Base-by-base conservation (phyloP, 2,888 invertebrate species). In the Scaptomyza reducta region DNA sequence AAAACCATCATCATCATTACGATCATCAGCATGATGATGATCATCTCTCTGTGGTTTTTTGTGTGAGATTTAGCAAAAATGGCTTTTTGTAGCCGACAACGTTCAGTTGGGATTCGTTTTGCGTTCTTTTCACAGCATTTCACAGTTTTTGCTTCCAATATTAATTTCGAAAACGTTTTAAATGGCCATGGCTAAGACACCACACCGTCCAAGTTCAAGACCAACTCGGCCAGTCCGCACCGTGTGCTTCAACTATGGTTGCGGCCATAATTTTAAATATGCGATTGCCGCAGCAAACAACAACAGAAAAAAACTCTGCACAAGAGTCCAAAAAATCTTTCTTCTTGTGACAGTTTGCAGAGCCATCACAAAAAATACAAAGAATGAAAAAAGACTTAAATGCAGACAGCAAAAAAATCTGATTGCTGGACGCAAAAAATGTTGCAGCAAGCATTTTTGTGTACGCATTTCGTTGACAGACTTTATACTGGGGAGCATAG, bases 91-190 rank as follows among this genome's bases (percentile, higher is more conserved):
- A 55, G 69, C 45, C 49, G 63, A 29, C 49, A 58, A 29, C 53
- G 51, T 67, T 64, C 58, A 61, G 77, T 57, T 74, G 69, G 65
- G 70, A 61, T 70, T 74, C 67, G 64, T 40, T 80, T 77, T 71
- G 74, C 86, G 82, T 83, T 83, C 82, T 79, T 83, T 82, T 85
- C 86, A 82, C 82, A 85, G 86, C 86, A 82, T 85, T 82, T 81
- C 85, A 79, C 84, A 79, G 76, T 79, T 79, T 77, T 79, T 78
- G 76, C 73, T 64, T 54, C 80, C 84, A 74, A 80, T 87, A 87
- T 88, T 88, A 88, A 88, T 88, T 87, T 88, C 79, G 79, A 74
- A 81, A 65, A 88, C 75, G 77, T 86, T 87, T 87, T 88, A 87
- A 88, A 88, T 84, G 88, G 75, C 76, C 70, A 56, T 74, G 83